phyloP scores from a whole-genome alignment of 2,888 invertebrate species.

The Mesorhabditis belari region DNA sequence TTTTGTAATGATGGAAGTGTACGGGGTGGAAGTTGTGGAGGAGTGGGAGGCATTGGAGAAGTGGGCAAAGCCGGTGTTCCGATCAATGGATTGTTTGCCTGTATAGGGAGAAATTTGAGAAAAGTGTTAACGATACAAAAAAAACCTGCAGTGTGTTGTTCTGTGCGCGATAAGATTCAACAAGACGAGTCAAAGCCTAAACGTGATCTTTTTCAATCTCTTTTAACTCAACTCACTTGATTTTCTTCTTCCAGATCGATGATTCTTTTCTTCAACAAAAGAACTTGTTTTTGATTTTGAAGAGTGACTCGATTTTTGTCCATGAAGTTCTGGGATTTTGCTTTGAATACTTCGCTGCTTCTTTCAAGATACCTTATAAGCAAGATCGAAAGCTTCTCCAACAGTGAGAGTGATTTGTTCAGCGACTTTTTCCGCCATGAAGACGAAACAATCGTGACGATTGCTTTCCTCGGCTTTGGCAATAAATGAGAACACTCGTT shows the following conservation, averaged over 20 bases:
- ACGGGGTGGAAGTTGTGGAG: slow-evolving; percentile 11
- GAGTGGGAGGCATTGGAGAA: slow-evolving; percentile 13
- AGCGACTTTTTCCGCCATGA: slow-evolving; percentile 90
- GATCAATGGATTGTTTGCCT: too few species aligned
- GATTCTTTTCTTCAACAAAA: slow-evolving; percentile 76
- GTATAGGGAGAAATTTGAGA: too few species aligned
- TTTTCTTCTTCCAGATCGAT: slow-evolving; percentile 80
- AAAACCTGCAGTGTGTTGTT: slow-evolving; percentile 1
- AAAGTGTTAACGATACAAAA: too few species aligned
- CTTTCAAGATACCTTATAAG: slow-evolving; percentile 64
- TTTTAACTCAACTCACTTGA: slow-evolving; percentile 55
- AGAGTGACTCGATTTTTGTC: slow-evolving; percentile 83
- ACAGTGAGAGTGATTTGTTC: slow-evolving; percentile 95
- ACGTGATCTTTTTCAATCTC: background rate
- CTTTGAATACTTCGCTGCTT: background rate
- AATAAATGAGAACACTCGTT: slow-evolving; percentile 90
- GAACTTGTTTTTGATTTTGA: slow-evolving; percentile 73
- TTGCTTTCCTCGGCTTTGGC: slow-evolving; percentile 65
- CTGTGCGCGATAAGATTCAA: background rate
- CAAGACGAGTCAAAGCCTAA: background rate
- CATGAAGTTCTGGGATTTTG: slow-evolving; percentile 56
- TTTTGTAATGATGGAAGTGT: background rate
- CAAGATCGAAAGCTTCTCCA: slow-evolving; percentile 94
- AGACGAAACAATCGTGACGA: slow-evolving; percentile 86
- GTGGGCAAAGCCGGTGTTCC: slow-evolving; percentile 7